Conservation (phyloP, 2,113 vertebrate species). For the Anoplopoma fimbria region DNA sequence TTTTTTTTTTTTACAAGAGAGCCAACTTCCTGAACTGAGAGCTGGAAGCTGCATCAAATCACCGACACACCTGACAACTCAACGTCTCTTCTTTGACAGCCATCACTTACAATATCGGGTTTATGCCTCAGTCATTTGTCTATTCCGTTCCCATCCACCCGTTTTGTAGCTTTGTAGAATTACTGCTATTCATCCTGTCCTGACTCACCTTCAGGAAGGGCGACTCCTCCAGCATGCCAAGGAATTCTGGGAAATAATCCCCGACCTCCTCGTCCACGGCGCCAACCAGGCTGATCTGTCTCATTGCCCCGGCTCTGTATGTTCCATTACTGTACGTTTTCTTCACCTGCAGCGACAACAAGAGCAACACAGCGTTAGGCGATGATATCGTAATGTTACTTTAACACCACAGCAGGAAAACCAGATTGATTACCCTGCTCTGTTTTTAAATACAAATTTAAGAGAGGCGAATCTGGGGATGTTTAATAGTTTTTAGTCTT, state of each 20-base stretch:
- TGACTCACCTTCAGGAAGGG: conserved; percentile 95
- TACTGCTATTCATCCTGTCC: background rate
- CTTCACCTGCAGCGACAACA: conserved; percentile 88
- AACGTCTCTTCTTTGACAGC: conserved; percentile 26
- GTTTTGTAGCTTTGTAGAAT: background rate
- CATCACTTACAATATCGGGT: background rate
- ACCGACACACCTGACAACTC: conserved; percentile 24
- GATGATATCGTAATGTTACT: background rate
- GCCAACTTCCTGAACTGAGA: background rate
- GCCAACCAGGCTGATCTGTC: conserved; percentile 98
- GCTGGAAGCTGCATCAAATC: conserved; percentile 17
- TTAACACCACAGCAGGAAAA: background rate
- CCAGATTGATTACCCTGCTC: background rate
- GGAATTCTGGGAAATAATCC: conserved; percentile 97
- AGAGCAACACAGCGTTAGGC: background rate
- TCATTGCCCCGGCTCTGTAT: conserved; percentile 97
- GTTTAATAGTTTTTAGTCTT: background rate
- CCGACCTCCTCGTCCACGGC: conserved; percentile 99
- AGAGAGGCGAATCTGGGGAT: background rate
- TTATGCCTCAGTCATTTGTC: background rate
- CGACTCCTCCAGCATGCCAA: conserved; percentile 95
- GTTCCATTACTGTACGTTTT: conserved; percentile 97
- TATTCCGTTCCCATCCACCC: background rate
- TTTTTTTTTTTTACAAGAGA: background rate
- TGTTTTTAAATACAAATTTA: too few relatives aligned